Evolutionary conservation across 2,888 invertebrate genomes (phyloP).

Genomic region (Hymenopus coronatus): DNA sequence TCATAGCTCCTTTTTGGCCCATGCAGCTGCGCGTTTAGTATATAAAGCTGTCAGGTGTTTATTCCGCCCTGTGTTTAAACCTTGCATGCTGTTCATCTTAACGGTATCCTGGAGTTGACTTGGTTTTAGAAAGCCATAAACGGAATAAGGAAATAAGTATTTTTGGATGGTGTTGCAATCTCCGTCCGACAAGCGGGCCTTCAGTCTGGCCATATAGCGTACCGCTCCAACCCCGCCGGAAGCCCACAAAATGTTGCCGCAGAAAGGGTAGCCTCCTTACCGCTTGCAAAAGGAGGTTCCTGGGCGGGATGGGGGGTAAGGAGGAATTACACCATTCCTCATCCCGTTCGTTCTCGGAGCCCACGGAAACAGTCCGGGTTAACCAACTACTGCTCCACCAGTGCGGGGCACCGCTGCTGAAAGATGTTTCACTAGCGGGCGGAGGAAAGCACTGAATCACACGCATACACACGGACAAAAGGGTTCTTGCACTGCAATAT

Average conservation of each 20-base stretch:
- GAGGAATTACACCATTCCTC: not conserved
- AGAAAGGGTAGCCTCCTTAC: not conserved
- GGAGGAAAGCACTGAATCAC: not conserved
- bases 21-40: no score
- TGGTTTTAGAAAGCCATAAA: no score
- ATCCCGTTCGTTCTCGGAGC: not conserved
- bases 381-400: constrained; percentile 9
- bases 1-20: no score
- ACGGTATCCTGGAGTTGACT: no score
- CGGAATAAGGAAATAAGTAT: not conserved
- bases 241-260: not conserved
- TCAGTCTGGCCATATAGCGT: not conserved
- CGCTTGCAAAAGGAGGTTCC: not conserved
- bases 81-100: no score
- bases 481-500: not conserved
- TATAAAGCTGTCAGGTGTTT: no score
- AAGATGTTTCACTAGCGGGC: not conserved
- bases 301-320: not conserved
- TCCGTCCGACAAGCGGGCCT: not conserved
- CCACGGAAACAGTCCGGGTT: constrained; percentile 22
- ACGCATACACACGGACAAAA: not conserved
- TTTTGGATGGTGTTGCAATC: not conserved
- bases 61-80: no score
- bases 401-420: not conserved
- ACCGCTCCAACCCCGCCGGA: not conserved